Conservation (phyloP, 2,113 vertebrate species). For the Glaucidium brasilianum region DNA sequence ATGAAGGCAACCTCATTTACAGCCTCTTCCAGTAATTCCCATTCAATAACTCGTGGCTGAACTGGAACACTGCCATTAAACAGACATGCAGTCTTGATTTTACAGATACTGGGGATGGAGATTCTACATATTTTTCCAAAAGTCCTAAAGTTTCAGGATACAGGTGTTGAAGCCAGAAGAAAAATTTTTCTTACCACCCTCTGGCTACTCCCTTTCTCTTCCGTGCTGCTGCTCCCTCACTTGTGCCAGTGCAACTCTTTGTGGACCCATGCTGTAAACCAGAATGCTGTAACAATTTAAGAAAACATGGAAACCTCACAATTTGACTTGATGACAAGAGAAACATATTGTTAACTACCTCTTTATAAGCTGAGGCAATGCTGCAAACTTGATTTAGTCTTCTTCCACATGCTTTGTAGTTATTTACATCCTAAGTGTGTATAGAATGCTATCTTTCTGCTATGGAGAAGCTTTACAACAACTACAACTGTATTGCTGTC, state of each 20-base stretch:
- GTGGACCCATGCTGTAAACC: not conserved
- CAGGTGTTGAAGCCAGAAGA: not conserved
- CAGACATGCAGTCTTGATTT: not conserved
- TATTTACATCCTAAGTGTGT: not conserved
- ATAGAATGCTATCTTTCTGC: not conserved
- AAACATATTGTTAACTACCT: not conserved
- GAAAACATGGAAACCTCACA: not conserved
- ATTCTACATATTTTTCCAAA: not conserved
- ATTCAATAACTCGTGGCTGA: not conserved
- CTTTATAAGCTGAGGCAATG: not conserved
- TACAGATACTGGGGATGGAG: not conserved
- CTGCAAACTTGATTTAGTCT: not conserved
- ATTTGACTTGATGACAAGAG: not conserved
- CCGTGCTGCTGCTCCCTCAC: not conserved
- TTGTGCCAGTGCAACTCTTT: not conserved
- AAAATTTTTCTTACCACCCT: not conserved
- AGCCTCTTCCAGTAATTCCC: not conserved
- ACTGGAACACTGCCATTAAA: not conserved
- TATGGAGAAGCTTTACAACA: not conserved
- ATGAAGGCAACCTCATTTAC: not conserved
- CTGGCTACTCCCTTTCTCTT: not conserved
- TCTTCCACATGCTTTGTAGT: not conserved
- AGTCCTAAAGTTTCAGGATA: not conserved
- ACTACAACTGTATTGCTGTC: not conserved
- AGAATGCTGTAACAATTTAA: not conserved